Conservation (phyloP, 1,140 invertebrate species). For the Brachionus plicatilis region DNA sequence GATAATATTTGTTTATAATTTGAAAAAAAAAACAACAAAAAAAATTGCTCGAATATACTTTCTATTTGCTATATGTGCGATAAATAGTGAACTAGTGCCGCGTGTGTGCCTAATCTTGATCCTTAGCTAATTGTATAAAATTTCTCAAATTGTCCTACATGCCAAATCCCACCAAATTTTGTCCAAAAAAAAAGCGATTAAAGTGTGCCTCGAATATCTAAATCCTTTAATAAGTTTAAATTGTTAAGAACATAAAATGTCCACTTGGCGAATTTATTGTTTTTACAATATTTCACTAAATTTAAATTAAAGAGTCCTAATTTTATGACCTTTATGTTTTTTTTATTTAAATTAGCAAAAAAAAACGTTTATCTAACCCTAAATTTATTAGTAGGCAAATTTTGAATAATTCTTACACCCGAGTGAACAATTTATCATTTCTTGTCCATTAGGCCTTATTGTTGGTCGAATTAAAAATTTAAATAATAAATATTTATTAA, state of each 20-base stretch:
- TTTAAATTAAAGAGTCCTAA: not conserved
- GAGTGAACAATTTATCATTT: not conserved
- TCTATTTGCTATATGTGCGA: not conserved
- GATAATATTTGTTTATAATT: slow-evolving; percentile 35
- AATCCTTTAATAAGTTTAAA: slow-evolving; percentile 31
- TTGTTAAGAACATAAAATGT: slow-evolving; percentile 7
- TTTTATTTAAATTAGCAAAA: not conserved
- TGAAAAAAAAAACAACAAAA: not conserved
- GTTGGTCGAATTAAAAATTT: not conserved
- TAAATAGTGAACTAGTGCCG: not conserved
- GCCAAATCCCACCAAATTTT: not conserved
- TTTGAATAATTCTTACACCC: not conserved
- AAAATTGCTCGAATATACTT: not conserved
- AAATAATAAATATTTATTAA: not conserved
- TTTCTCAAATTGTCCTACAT: not conserved
- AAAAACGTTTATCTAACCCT: not conserved
- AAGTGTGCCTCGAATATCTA: not conserved
- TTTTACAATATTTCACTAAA: not conserved
- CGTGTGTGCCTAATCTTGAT: not conserved
- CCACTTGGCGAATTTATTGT: slow-evolving; percentile 16
- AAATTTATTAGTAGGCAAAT: not conserved
- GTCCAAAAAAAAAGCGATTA: not conserved
- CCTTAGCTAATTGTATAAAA: slow-evolving; percentile 10
- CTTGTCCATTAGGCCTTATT: not conserved
- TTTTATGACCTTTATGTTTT: slow-evolving; percentile 10